Evolutionary conservation across 2,888 invertebrate species (phyloP), one percentile per base, ranked within the genome.

Genomic region (Apotomis betuletana): DNA sequence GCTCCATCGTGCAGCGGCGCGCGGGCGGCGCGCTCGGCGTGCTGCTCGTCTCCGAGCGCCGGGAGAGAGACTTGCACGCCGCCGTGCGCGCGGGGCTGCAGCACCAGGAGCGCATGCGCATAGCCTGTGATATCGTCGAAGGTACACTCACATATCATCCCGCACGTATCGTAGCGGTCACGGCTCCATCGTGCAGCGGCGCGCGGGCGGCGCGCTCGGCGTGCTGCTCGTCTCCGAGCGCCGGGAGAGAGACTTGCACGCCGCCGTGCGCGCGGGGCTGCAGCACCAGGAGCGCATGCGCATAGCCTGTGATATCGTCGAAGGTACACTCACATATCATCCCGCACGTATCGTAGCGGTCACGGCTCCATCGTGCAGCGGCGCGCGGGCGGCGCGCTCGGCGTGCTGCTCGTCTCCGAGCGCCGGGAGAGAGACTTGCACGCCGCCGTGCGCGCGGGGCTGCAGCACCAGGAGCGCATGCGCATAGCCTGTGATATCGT

Each of bases 361-460:
- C 89, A 95, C 69, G 98, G 97, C 5, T 97, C 97, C 0, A 95
- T 98, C 10, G 96, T 98, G 73, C 97, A 97, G 89, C 95, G 96
- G 78, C 95, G 96, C 83, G 93, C 94, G 38, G 96, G 96, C 80
- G 95, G 95, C 4, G 94, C 94, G 6, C 95, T 96, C 0, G 96
- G 96, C 51, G 98, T 98, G 71, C 93, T 97, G 68, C 94, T 98
- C n/a, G 94, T 98, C 61, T 96, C 97, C 88, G 96, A 95, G 85
- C 91, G 97, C 5, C 93, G 96, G 85, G 94, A 94, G 73, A 92
- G 96, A 64, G 98, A 98, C 90, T 92, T 98, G 70, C 96, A 97
- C 88, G 95, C 96, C 67, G 98, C 97, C 3, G 93, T 95, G 60
- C 90, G 96, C 13, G 91, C 94, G 10, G 96, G 96, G 0, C 94